Evolutionary conservation across 1,140 invertebrate species (phyloP), one percentile per base, ranked within the genome.

Genomic region (Elysia chlorotica): DNA sequence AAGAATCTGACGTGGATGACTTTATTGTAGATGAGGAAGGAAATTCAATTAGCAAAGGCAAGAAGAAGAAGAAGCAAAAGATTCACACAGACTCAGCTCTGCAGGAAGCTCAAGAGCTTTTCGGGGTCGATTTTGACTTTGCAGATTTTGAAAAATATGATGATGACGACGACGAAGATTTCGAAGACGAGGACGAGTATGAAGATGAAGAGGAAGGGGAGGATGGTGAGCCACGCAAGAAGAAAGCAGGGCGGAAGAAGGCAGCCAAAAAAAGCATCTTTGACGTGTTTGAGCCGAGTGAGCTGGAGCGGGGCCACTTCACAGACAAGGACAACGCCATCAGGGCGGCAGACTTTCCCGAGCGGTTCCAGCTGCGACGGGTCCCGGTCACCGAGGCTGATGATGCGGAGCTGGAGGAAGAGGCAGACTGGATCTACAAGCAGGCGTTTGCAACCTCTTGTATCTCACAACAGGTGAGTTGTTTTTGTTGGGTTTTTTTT

Each of bases 51-150:
- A 92, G 92, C 23, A 93, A 94, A 75, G 93, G 93, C 78, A 94
- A 95, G 86, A 94, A 95, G 86, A 92, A 94, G 62, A 92, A 94
- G 57, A 93, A 92, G 25, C 79, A 83, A 65, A 85, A 87, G 21
- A 94, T 97, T 75, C 97, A 96, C 82, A 93, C 93, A 63, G 96
- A 30, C 84, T 94, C 94, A 4, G 94, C 95, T 0, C 88, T 99
- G 33, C 97, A 99, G 91, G 96, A 99, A 88, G 98, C 98, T 66
- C 96, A 99, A 88, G 98, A 99, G 84, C 98, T 99, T 78, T 99
- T 99, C 88, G 98, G 98, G 70, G 96, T 99, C 28, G 88, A 99
- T 85, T 99, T 99, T 89, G 97, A 99, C 87, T 98, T 94, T 87
- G 95, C 97, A 76, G 96, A 98, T 79, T 96, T 98, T 89, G 92